Base-by-base conservation (phyloP, 1,140 invertebrate species). In the Wasmannia auropunctata region DNA sequence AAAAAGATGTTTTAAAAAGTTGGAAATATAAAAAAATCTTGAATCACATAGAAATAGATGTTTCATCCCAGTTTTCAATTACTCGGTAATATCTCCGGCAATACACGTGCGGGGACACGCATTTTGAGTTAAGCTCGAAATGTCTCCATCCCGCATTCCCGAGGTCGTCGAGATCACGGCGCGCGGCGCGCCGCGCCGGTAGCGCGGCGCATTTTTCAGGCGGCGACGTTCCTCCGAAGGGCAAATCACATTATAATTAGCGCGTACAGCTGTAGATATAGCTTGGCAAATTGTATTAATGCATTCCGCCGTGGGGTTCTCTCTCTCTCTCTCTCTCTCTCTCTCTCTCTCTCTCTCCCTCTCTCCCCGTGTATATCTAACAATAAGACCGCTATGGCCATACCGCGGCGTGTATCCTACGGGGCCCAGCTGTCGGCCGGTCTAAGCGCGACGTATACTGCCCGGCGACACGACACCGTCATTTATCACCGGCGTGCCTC, bases 391-490 rank as follows among this genome's bases (percentile, higher is more conserved):
- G 76, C 67, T 86, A 77, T 81, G 85, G 6, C 77, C 67, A 28
- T 43, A 37, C 31, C n/a, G 3, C 31, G 14, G 43, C 40, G 51
- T 90, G 74, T 86, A 72, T 87, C 86, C 79, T 87, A 89, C 91
- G 91, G 88, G 89, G 90, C 87, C 91, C 93, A 93, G 93, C 93
- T 93, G 93, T 93, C 92, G 91, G 88, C 77, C 83, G 87, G 88
- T 31, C 86, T 88, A 89, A 90, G 85, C 84, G 77, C 63, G 77
- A 74, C 87, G 86, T 91, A 92, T 93, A 92, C 91, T 92, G 91
- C 91, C 90, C 70, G 54, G 91, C 88, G 92, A 93, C 93, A 92
- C 92, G 93, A 92, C 89, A 92, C 87, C 89, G 85, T 93, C 91
- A 93, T 94, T 93, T 91, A 93, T 93, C 92, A 93, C 89, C 87